A percentile compares a stretch with the other conserved stretches of the same genome.
Conservation (phyloP, 2,888 invertebrate species). For the Lymantria dispar region DNA sequence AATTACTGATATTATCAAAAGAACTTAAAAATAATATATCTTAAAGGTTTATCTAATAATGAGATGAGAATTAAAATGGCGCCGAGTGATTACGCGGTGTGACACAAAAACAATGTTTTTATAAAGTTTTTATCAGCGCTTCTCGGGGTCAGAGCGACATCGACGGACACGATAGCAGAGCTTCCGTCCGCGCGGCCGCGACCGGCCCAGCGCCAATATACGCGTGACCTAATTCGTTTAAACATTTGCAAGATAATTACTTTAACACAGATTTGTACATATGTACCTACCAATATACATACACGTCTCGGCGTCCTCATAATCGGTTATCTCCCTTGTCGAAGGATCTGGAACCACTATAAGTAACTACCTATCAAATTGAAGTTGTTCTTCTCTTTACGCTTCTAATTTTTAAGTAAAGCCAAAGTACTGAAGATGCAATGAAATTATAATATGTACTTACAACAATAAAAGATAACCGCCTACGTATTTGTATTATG, state of each 20-base stretch:
- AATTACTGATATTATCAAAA: background rate
- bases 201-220: conserved; percentile 13
- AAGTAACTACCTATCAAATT: too few relatives aligned
- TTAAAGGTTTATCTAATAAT: background rate
- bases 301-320: too few relatives aligned
- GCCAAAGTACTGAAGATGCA: too few relatives aligned
- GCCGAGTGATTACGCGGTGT: conserved; percentile 11
- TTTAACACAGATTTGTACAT: conserved; percentile 2
- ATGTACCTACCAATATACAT: too few relatives aligned
- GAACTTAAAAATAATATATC: background rate
- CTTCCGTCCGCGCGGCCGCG: conserved; percentile 49
- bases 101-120: conserved; percentile 47
- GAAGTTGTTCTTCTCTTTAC: too few relatives aligned
- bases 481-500: too few relatives aligned
- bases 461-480: too few relatives aligned
- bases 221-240: conserved; percentile 37
- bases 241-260: conserved; percentile 15
- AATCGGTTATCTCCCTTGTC: too few relatives aligned
- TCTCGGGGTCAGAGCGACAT: conserved; percentile 41
- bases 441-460: too few relatives aligned
- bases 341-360: too few relatives aligned
- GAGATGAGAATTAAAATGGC: conserved; percentile 3
- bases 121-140: conserved; percentile 46
- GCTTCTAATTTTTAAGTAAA: too few relatives aligned
- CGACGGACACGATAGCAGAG: conserved; percentile 54